Evolutionary conservation across 2,888 invertebrate species (phyloP).

Genomic region (Helobdella robusta): DNA sequence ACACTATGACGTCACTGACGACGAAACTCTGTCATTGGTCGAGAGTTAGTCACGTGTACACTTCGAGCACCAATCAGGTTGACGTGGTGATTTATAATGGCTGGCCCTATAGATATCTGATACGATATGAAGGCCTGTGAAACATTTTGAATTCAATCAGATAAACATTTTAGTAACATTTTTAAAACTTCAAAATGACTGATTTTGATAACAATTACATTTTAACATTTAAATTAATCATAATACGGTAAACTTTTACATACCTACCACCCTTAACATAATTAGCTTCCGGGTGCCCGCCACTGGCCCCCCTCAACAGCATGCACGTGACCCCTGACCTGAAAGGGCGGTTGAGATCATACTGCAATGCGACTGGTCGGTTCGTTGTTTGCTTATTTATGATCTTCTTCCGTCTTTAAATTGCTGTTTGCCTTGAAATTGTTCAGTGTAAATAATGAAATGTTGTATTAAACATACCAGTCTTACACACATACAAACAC

Average conservation of each 20-base stretch:
- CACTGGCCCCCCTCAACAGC: constrained; percentile 2
- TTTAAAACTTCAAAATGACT: no score
- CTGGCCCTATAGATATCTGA: not conserved
- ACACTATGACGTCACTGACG: not conserved
- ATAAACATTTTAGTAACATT: no score
- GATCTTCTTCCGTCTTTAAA: no score
- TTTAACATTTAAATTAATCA: no score
- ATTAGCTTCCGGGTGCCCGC: constrained; percentile 14
- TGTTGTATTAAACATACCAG: no score
- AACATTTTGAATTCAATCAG: no score
- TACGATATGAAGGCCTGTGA: constrained; percentile 13
- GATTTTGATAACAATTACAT: no score
- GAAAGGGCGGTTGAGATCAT: constrained; percentile 16
- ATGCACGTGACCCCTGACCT: constrained; percentile 16
- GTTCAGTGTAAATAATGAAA: no score
- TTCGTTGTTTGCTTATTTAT: no score
- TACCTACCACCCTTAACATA: not conserved
- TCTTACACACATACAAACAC: no score
- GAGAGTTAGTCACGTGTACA: constrained; percentile 22
- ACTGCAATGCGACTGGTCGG: constrained; percentile 16
- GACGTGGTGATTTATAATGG: not conserved
- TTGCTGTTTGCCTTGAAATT: no score
- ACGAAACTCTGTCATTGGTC: constrained; percentile 4
- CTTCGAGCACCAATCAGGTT: constrained; percentile 17
- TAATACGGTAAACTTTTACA: not conserved